Evolutionary conservation across 2,113 vertebrate genomes (phyloP), one percentile per base, ranked within the genome.

Genomic region (Ornithorhynchus anatinus): DNA sequence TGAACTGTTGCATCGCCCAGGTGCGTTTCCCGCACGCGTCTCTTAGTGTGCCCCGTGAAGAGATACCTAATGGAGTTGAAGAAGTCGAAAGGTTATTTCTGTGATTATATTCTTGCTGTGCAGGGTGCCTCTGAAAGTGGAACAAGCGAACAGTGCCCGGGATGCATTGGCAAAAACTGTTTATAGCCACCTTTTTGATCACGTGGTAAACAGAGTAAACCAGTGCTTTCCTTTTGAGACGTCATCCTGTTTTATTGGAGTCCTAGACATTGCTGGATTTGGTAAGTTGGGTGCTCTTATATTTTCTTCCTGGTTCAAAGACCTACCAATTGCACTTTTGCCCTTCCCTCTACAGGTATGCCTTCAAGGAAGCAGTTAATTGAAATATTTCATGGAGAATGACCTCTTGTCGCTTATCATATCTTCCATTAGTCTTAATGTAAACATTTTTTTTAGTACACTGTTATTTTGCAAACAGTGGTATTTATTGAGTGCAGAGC

Each of bases 241-340:
- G 1, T 99, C 98, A 0, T 88, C 93, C 53, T 97, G 90, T 91
- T 99, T 99, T 89, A 99, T 99, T 59, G 98, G 98, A 2, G 98
- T 99, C 39, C 89, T 99, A 84, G 98, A 99, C 89, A 99, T 99
- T 79, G 98, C 98, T 54, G 98, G 98, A 13, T 99, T 99, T 60
- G 97, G 97, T 99, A 66, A 88, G 95, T 90, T 42, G 5, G 2
- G 38, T 78, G 60, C 20, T 14, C 80, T 37, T 19, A 56, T 81
- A 39, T 36, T 82, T 74, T 66, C 63, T 14, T 69, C 16, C 36
- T 44, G 52, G 32, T 50, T 59, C 33, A 6, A 11, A 59, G 14
- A 20, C 25, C 29, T 50, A 16, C 31, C 27, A 9, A 27, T 14
- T n/a, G 19, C 19, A 3, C 15, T 29, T 4, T 17, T 16, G 31